Evolutionary conservation across 2,113 vertebrate species (phyloP).

Genomic region (Platysteira castanea): DNA sequence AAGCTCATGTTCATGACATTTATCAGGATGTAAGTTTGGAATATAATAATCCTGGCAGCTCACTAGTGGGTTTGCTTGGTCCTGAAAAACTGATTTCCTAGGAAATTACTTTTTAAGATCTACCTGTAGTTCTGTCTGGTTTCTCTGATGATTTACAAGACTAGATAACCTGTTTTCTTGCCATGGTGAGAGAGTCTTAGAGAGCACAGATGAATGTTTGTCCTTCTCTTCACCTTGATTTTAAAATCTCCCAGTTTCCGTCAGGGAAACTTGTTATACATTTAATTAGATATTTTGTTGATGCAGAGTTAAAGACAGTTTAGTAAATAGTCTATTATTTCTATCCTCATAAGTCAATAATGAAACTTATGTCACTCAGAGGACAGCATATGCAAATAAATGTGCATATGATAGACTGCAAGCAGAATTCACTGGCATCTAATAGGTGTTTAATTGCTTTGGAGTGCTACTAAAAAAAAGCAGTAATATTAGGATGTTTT

Average conservation of each 20-base stretch:
- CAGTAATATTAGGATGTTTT: background rate
- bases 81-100: background rate
- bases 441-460: constrained; percentile 27
- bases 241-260: background rate
- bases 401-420: background rate
- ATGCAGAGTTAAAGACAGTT: background rate
- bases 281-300: background rate
- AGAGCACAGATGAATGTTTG: background rate
- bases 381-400: constrained; percentile 18
- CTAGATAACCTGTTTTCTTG: background rate
- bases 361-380: background rate
- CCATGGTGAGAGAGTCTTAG: background rate
- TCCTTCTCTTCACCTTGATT: constrained; percentile 19
- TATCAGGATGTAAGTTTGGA: background rate
- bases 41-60: background rate
- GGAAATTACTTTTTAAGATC: background rate
- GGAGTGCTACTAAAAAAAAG: background rate
- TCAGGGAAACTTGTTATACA: background rate
- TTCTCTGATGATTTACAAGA: background rate
- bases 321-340: constrained; percentile 32
- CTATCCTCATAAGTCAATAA: background rate
- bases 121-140: background rate
- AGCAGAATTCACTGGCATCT: constrained; percentile 2
- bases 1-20: background rate
- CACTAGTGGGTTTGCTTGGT: background rate